Conservation (phyloP, 1,140 invertebrate genomes). For the Papilio polytes region DNA sequence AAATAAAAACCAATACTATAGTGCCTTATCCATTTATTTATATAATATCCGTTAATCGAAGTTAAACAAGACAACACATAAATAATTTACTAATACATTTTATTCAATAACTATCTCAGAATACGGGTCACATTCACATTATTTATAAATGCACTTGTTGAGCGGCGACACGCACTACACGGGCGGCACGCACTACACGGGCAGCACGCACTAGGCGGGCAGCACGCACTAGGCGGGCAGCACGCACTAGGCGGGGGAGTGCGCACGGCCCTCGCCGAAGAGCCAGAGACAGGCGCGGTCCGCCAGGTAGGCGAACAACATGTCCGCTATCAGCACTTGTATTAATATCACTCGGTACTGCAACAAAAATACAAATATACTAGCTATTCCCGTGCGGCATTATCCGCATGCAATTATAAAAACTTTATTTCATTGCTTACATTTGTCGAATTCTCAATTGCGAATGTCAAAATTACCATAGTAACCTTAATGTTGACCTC, state of each 20-base stretch:
- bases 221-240: not conserved
- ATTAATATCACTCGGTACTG: slow-evolving; percentile 94
- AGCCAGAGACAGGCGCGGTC: slow-evolving; percentile 94
- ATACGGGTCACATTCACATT: slow-evolving; percentile 70
- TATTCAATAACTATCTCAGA: slow-evolving; percentile 64
- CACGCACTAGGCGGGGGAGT: slow-evolving; percentile 36
- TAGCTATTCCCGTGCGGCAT: not conserved
- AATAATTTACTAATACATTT: slow-evolving; percentile 69
- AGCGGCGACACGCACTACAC: slow-evolving; percentile 56
- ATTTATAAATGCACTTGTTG: slow-evolving; percentile 75
- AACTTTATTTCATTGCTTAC: no score
- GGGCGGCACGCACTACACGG: not conserved
- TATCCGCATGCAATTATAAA: no score
- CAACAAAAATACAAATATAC: slow-evolving; percentile 58
- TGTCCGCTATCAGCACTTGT: slow-evolving; percentile 91
- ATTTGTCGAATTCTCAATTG: no score
- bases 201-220: not conserved
- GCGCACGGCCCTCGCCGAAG: slow-evolving; percentile 91
- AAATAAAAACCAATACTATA: slow-evolving; percentile 21
- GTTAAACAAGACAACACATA: slow-evolving; percentile 41
- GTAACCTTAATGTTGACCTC: no score
- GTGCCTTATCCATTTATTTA: slow-evolving; percentile 28
- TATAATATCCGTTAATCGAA: slow-evolving; percentile 26
- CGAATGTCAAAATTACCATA: no score
- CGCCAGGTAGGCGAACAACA: slow-evolving; percentile 91